Evolutionary conservation across 2,113 vertebrate species (phyloP).

Genomic region (Siphamia tubifer): DNA sequence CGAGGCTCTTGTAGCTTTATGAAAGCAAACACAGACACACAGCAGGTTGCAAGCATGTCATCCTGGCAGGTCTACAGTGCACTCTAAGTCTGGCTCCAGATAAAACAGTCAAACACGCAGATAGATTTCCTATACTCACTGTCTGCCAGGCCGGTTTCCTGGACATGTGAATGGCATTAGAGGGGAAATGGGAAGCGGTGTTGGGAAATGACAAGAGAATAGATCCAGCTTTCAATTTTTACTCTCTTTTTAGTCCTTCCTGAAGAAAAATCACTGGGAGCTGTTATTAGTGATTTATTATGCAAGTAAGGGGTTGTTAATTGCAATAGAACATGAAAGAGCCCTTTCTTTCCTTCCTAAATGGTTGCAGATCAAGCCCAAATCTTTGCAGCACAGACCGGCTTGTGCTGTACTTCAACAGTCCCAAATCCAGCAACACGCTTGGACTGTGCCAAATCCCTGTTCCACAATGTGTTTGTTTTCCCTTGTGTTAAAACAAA

Average conservation of each 20-base stretch:
- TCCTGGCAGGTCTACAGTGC: conserved; percentile 69
- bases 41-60: conserved; percentile 51
- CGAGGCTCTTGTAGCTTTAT: conserved; percentile 18
- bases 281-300: conserved; percentile 56
- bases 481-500: conserved; percentile 61
- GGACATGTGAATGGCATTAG: conserved; percentile 72
- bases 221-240: conserved; percentile 41
- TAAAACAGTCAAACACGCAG: conserved; percentile 71
- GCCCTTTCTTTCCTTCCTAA: conserved; percentile 42
- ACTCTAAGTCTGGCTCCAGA: conserved; percentile 71
- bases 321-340: conserved; percentile 66
- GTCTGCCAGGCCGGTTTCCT: conserved; percentile 67
- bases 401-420: conserved; percentile 42
- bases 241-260: conserved; percentile 22
- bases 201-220: conserved; percentile 61
- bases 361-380: conserved; percentile 61
- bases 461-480: conserved; percentile 66
- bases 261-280: conserved; percentile 57
- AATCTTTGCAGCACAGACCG: conserved; percentile 61
- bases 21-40: conserved; percentile 44
- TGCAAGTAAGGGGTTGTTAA: conserved; percentile 55
- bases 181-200: conserved; percentile 40
- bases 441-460: conserved; percentile 61
- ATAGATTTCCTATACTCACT: conserved; percentile 74
- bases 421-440: conserved; percentile 60